Base-by-base conservation (phyloP, 2,113 vertebrate genomes). In the Indri indri region DNA sequence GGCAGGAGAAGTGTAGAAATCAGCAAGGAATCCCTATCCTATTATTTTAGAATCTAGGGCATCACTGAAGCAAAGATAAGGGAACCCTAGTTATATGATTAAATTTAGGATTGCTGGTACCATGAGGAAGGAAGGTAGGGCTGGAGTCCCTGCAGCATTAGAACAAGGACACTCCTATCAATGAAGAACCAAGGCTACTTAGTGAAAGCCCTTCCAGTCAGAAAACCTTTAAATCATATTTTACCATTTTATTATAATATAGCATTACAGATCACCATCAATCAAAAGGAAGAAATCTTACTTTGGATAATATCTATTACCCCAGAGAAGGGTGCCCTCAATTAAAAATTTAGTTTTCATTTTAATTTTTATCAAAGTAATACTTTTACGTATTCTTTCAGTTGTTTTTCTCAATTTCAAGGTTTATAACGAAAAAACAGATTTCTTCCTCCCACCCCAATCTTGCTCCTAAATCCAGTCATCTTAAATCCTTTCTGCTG, bases 331-430 rank as follows among this genome's bases (percentile, higher is more conserved):
- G 22, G 20, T n/a, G 54, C 12, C 52, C 59, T 85, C 73, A 77
- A 68, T 86, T 88, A 77, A 86, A 95, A 79, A 54, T 34, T 79
- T 59, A 17, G 52, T 79, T 89, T 37, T 45, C 82, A 86, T 97
- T 85, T 88, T 54, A 82, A 70, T 74, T 88, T 95, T 90, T 93
- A 66, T 40, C 45, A 54, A 80, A 87, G 37, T 66, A 79, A 84
- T 73, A 68, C 9, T 61, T 71, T 0, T 13, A 84, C 90, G 8
- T 80, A 61, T 76, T 86, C 45, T 57, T 91, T 88, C 23, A 70
- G 57, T 74, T 63, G 5, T 79, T 87, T 88, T 70, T 76, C 87
- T 79, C 70, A 90, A 76, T 77, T 47, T 88, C 45, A 77, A 93
- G 22, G 34, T 70, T 68, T 85, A 61, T 5, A 71, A 65, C 47